Evolutionary conservation across 1,140 invertebrate species (phyloP).

Genomic region (Hyphantria cunea): DNA sequence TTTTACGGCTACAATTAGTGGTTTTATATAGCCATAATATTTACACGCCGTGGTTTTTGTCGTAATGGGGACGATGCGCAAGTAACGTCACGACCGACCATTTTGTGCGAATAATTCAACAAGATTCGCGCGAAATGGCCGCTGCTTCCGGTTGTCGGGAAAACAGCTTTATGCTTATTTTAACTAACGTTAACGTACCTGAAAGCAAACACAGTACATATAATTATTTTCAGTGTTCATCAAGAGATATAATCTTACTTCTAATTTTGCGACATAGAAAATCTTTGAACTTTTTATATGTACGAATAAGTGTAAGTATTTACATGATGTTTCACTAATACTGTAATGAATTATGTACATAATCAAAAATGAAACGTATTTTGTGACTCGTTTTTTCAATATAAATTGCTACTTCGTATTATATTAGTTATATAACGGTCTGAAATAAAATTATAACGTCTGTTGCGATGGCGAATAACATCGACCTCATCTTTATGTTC

Average conservation of each 20-base stretch:
- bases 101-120: conserved; percentile 69
- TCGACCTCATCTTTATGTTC: conserved; percentile 24
- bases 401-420: conserved; percentile 14
- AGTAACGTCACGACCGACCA: conserved; percentile 47
- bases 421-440: conserved; percentile 5
- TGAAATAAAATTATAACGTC: conserved; percentile 20
- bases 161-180: conserved; percentile 52
- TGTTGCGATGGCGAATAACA: conserved; percentile 9
- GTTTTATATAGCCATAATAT: conserved; percentile 55
- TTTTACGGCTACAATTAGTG: conserved; percentile 59
- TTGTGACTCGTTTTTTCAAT: background rate
- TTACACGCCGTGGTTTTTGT: conserved; percentile 43
- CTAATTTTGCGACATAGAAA: background rate
- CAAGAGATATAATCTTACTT: background rate
- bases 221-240: conserved; percentile 6
- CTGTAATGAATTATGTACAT: no score
- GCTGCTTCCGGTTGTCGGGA: conserved; percentile 55
- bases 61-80: conserved; percentile 44
- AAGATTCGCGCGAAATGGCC: conserved; percentile 65
- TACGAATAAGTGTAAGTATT: no score
- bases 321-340: no score
- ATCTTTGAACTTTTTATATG: no score
- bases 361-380: background rate
- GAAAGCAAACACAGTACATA: conserved; percentile 25
- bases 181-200: conserved; percentile 48